Evolutionary conservation across 2,113 vertebrate genomes (phyloP).

Genomic region (Sinocyclocheilus rhinocerous): DNA sequence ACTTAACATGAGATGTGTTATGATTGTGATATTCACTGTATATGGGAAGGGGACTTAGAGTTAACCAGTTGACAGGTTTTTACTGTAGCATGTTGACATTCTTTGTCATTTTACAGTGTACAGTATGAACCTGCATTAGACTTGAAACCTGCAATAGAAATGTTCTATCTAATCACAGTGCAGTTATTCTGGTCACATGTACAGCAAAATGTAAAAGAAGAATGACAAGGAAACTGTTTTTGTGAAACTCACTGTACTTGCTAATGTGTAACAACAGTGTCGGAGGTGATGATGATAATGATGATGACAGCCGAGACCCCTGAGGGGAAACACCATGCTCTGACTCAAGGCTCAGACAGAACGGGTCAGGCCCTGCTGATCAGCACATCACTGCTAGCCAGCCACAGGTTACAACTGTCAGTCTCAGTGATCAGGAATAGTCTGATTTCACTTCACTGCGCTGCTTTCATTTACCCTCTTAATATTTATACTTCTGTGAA

Average conservation of each 20-base stretch:
- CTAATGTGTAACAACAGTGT: slow-evolving; percentile 17
- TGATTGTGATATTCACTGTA: not conserved
- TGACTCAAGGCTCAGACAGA: slow-evolving; percentile 25
- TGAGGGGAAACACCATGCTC: slow-evolving; percentile 5
- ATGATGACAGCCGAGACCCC: not conserved
- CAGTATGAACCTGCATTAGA: no score
- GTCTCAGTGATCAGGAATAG: slow-evolving; percentile 9
- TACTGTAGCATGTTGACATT: no score
- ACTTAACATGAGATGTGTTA: no score
- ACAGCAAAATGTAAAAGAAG: not conserved
- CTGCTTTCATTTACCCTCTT: not conserved
- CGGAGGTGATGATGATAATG: slow-evolving; percentile 27
- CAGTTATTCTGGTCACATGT: not conserved
- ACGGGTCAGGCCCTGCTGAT: slow-evolving; percentile 11
- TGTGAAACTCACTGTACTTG: slow-evolving; percentile 19
- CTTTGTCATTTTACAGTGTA: no score
- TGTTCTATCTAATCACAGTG: not conserved
- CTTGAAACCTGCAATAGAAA: not conserved
- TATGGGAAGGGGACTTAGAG: not conserved
- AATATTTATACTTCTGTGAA: not conserved
- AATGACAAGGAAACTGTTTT: not conserved
- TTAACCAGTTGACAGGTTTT: not conserved
- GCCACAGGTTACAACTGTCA: slow-evolving; percentile 26
- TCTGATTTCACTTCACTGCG: slow-evolving; percentile 22
- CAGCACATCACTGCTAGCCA: slow-evolving; percentile 28